These are phyloP conservation scores for Rhinatrema bivittatum DNA, from an alignment of 2,797 vertebrate species.

Conservation along the genomic window DNA sequence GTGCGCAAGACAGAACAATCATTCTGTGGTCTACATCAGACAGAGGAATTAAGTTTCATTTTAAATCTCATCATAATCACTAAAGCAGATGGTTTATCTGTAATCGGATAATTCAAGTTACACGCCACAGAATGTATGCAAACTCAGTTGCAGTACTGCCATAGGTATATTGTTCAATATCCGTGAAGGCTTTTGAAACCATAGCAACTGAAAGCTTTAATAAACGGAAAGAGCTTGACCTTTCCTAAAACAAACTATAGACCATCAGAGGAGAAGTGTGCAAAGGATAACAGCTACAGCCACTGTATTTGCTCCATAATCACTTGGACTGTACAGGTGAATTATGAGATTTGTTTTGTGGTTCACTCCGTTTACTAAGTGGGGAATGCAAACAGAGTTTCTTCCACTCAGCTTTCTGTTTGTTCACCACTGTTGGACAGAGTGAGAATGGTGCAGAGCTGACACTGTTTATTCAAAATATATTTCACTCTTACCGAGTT, in stretches of 20 bases:
- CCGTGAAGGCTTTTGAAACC: constrained; percentile 44
- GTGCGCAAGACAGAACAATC: too few species aligned
- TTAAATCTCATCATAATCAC: constrained; percentile 30
- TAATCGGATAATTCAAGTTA: constrained; percentile 23
- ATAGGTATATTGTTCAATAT: constrained; percentile 35
- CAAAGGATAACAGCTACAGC: constrained; percentile 44
- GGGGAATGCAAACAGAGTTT: constrained; percentile 22
- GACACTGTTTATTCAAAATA: too few species aligned
- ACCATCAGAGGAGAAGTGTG: constrained; percentile 23
- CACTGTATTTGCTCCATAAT: constrained; percentile 41
- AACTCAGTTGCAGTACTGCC: constrained; percentile 29
- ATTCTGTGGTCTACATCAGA: constrained; percentile 34
- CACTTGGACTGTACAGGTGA: constrained; percentile 26
- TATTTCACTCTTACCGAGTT: too few species aligned
- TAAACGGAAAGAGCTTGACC: constrained; percentile 31
- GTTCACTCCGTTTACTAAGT: constrained; percentile 37
- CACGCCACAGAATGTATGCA: constrained; percentile 1
- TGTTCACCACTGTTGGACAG: constrained; percentile 13
- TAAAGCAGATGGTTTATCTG: constrained; percentile 37
- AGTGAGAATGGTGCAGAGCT: too few species aligned
- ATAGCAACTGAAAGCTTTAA: constrained; percentile 45
- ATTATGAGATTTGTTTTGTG: constrained; percentile 40
- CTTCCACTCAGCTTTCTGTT: constrained; percentile 15
- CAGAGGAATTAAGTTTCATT: constrained; percentile 29
- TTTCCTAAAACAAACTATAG: constrained; percentile 33